Evolutionary conservation across 2,888 invertebrate genomes (phyloP).

Genomic region (Trissoscelio sp.): DNA sequence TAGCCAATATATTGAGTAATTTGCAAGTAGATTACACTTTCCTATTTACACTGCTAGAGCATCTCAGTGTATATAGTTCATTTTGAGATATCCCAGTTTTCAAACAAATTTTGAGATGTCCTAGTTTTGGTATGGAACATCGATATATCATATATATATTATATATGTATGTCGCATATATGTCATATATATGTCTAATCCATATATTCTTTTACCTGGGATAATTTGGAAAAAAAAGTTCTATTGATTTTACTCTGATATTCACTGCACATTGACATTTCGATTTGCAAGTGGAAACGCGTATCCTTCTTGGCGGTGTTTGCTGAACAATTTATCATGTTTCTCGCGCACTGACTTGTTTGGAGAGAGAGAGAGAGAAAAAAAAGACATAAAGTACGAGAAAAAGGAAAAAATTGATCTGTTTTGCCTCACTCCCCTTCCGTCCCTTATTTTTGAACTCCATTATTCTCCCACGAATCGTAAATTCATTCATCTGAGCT

Average conservation of each 20-base stretch:
- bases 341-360: slow-evolving; percentile 14
- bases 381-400: slow-evolving; percentile 4
- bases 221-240: slow-evolving; percentile 2
- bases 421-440: slow-evolving; percentile 18
- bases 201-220: too few relatives aligned
- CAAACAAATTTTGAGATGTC: too few relatives aligned
- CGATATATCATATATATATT: too few relatives aligned
- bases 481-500: slow-evolving; percentile 75
- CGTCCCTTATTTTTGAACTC: slow-evolving; percentile 23
- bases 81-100: too few relatives aligned
- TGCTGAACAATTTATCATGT: slow-evolving; percentile 21
- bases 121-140: too few relatives aligned
- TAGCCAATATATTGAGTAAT: too few relatives aligned
- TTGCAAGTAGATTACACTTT: too few relatives aligned
- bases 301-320: slow-evolving; percentile 13
- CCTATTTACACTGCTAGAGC: too few relatives aligned
- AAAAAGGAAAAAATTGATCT: slow-evolving; percentile 33
- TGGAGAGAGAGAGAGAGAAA: slow-evolving; percentile 1
- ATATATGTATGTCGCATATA: too few relatives aligned
- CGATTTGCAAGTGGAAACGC: slow-evolving; percentile 14
- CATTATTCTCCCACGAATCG: slow-evolving; percentile 51
- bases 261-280: slow-evolving; percentile 21
- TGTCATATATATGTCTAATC: too few relatives aligned
- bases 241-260: slow-evolving; percentile 13
- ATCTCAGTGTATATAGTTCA: too few relatives aligned